phyloP scores from a whole-genome alignment of 2,797 vertebrate species.

The Betta splendens region DNA sequence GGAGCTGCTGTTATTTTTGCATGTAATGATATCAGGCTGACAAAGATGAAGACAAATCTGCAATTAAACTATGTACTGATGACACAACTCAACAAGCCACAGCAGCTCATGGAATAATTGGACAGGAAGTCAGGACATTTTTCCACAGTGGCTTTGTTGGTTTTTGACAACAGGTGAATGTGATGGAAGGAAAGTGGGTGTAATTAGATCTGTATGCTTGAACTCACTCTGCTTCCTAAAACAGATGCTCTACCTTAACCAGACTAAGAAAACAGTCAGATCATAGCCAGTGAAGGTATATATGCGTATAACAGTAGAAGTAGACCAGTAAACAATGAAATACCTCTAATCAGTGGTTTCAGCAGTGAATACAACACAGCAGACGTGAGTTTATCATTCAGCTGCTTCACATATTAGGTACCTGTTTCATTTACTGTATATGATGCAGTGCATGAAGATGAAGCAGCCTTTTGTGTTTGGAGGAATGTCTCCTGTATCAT shows the following conservation, averaged over 20 bases:
- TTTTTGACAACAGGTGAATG: slow-evolving; percentile 1
- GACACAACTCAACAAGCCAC: neutral
- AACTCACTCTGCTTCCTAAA: neutral
- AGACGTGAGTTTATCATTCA: too few species aligned
- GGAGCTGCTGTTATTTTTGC: slow-evolving; percentile 24
- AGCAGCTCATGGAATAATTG: slow-evolving; percentile 10
- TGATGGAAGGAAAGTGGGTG: slow-evolving; percentile 8
- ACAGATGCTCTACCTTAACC: slow-evolving; percentile 5
- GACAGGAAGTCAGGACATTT: neutral
- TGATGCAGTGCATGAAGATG: neutral
- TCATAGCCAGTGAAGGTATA: too few species aligned
- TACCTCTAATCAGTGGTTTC: too few species aligned
- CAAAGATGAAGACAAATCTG: slow-evolving; percentile 33
- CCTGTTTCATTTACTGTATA: too few species aligned
- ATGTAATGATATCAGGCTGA: slow-evolving; percentile 23
- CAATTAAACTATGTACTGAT: slow-evolving; percentile 27
- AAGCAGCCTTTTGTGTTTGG: neutral
- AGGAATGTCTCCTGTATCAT: neutral
- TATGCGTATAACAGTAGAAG: too few species aligned
- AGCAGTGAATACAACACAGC: too few species aligned
- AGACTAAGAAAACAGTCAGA: neutral
- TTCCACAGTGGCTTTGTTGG: neutral
- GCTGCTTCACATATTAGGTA: too few species aligned
- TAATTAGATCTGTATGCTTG: neutral
- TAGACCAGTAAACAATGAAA: too few species aligned